Evolutionary conservation across 2,113 vertebrate species (phyloP).

Genomic region (Mormyrus iriodes): DNA sequence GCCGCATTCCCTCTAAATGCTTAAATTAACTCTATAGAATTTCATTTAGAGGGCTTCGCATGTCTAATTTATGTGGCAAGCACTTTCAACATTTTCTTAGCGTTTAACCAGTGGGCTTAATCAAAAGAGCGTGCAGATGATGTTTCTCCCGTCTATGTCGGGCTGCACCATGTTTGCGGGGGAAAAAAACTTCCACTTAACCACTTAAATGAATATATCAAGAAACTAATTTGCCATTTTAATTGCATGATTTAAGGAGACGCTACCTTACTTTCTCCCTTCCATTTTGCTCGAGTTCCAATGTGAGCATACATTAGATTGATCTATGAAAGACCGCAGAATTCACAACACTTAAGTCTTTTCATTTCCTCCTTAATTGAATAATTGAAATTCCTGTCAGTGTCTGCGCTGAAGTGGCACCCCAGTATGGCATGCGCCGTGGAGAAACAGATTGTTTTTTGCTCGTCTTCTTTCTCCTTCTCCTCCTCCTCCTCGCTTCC

Average conservation of each 20-base stretch:
- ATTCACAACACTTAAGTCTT: constrained; percentile 99
- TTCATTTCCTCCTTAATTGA: constrained; percentile 99
- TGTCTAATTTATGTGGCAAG: constrained; percentile 69
- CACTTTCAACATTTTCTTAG: constrained; percentile 67
- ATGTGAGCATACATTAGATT: constrained; percentile 93
- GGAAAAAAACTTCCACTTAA: constrained; percentile 99
- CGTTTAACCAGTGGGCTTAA: constrained; percentile 66
- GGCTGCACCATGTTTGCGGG: constrained; percentile 74
- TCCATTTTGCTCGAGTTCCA: constrained; percentile 93
- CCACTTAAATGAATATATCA: constrained; percentile 99
- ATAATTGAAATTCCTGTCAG: constrained; percentile 99
- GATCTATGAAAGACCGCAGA: constrained; percentile 90
- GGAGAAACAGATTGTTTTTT: constrained; percentile 55
- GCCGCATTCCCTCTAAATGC: constrained; percentile 63
- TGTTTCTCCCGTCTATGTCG: constrained; percentile 70
- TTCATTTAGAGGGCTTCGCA: constrained; percentile 67
- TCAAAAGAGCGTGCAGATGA: constrained; percentile 68
- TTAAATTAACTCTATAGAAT: constrained; percentile 69
- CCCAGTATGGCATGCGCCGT: constrained; percentile 75
- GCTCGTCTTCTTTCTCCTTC: constrained; percentile 21
- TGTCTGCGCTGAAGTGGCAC: constrained; percentile 86
- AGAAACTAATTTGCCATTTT: constrained; percentile 99
- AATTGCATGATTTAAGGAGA: constrained; percentile 95
- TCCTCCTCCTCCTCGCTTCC: constrained; percentile 44
- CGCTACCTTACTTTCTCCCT: constrained; percentile 94